Base-by-base conservation (phyloP, 2,888 invertebrate species). In the Eupithecia exiguata region DNA sequence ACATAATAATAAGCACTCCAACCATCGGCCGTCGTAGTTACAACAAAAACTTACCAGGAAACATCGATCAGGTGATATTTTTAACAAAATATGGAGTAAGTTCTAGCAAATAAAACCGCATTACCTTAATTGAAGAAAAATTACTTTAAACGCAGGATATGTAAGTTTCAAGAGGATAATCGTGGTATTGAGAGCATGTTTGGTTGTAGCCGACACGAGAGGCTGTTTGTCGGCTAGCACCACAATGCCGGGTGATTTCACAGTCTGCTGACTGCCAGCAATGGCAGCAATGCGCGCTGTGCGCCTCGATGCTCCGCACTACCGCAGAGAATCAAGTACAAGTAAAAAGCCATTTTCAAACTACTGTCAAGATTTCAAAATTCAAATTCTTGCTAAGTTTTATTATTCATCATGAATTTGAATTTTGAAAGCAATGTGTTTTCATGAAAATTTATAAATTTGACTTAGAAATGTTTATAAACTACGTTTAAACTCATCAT, bases 221-320 rank as follows among this genome's bases (percentile, higher is more conserved):
- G 77, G 72, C 66, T 84, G 86, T 88, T 91, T 92, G 92, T 91
- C 93, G 92, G 93, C 83, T 81, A 82, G 81, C 76, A 77, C 30
- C 69, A 83, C 84, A 84, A 87, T 83, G 83, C 86, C 87, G 90
- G 89, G 87, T 92, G 90, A 93, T 93, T 93, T 91, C 88, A 92
- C 90, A 90, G 85, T 87, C 88, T 87, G 92, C 88, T 90, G 90
- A 87, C 61, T 85, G 79, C 72, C 21, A 53, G 49, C 49, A 53
- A 53, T 53, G 49, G n/a, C 72, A 86, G 88, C 80, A 87, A 84
- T 83, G 87, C 84, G 84, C 82, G 61, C 36, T 83, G 84, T 82
- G 40, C 89, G 92, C 89, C 84, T 82, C 84, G 81, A 49, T 91
- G 91, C 87, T 84, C 84, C 80, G 77, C 81, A 83, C 87, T 88